A percentile compares a stretch with the other conserved stretches of the same genome.
phyloP scores from a whole-genome alignment of 64 coral and sea anemone genomes.

The Porites australiensis region DNA sequence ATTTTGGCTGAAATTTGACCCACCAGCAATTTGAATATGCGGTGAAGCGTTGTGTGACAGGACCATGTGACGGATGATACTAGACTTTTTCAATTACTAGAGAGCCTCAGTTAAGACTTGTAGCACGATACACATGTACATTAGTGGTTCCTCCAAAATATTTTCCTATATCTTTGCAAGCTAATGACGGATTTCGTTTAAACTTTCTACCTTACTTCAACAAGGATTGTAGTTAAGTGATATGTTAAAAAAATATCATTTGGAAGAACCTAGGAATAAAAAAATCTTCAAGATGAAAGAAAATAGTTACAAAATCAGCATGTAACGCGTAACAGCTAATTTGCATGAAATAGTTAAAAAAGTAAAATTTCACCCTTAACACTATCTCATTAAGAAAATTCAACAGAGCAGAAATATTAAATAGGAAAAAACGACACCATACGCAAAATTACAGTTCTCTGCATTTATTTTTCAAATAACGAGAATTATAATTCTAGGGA shows the following conservation, averaged over 20 bases:
- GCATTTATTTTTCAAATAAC: slow-evolving; percentile 40
- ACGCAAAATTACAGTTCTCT: slow-evolving; percentile 7
- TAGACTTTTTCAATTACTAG: too few relatives aligned
- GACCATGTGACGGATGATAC: too few relatives aligned
- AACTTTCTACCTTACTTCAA: slow-evolving; percentile 27
- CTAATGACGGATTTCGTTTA: neutral
- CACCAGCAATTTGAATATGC: too few relatives aligned
- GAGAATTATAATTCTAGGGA: neutral
- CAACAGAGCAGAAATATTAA: slow-evolving; percentile 27
- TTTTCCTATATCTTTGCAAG: slow-evolving; percentile 42
- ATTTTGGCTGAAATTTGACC: too few relatives aligned
- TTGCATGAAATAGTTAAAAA: slow-evolving; percentile 43
- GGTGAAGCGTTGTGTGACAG: too few relatives aligned
- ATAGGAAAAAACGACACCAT: neutral
- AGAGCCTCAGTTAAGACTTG: neutral
- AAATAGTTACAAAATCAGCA: slow-evolving; percentile 28
- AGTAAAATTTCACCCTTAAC: slow-evolving; percentile 29
- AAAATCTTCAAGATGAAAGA: slow-evolving; percentile 2
- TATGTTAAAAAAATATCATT: neutral
- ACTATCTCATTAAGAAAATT: slow-evolving; percentile 10
- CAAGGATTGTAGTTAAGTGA: slow-evolving; percentile 25
- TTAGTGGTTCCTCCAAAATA: slow-evolving; percentile 27
- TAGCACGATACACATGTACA: slow-evolving; percentile 21
- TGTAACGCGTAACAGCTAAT: slow-evolving; percentile 69
- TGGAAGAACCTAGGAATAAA: neutral